Base-by-base conservation (phyloP, 2,113 vertebrate genomes). In the Strigops habroptila region DNA sequence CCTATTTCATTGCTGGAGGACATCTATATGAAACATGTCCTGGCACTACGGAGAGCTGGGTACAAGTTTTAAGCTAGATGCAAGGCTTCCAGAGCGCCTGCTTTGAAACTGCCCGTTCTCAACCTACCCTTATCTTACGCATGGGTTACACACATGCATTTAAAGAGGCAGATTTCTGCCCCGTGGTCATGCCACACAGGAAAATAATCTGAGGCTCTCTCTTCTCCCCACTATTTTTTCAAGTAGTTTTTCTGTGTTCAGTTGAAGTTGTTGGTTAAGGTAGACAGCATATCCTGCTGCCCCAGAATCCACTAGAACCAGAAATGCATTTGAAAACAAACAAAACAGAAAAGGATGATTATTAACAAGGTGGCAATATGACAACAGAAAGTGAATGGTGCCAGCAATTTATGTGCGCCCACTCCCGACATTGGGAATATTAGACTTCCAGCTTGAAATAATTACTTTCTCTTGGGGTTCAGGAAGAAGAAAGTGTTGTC, bases 391-490 rank as follows among this genome's bases (percentile, higher is more conserved):
- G 82, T 93, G 95, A 95, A 95, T 76, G 59, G 76, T 95, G 90
- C 82, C 92, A 93, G 87, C 89, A 94, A 92, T 91, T 97, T 97
- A 95, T 93, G 93, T 88, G 95, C 19, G 69, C 94, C 91, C 93
- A 91, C 86, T 97, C 88, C 92, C 84, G 24, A 95, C 96, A 95
- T 14, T 88, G 95, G 67, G 86, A 90, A 91, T 96, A 80, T 82
- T 86, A 91, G 93, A 93, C 95, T 94, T 97, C 83, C 81, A 97
- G 94, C 90, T 96, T 93, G 96, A 96, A 97, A 97, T 69, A 84
- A 96, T 96, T 97, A 95, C 90, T 97, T 97, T 96, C 91, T 95
- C 94, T 96, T 97, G 94, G 92, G 94, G 85, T 96, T 97, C 91
- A 93, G 88, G 96, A 97, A 96, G 96, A 97, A 96, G 93, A 85